Base-by-base conservation (phyloP, 1,140 invertebrate species). In the Trichomalopsis sarcophagae region DNA sequence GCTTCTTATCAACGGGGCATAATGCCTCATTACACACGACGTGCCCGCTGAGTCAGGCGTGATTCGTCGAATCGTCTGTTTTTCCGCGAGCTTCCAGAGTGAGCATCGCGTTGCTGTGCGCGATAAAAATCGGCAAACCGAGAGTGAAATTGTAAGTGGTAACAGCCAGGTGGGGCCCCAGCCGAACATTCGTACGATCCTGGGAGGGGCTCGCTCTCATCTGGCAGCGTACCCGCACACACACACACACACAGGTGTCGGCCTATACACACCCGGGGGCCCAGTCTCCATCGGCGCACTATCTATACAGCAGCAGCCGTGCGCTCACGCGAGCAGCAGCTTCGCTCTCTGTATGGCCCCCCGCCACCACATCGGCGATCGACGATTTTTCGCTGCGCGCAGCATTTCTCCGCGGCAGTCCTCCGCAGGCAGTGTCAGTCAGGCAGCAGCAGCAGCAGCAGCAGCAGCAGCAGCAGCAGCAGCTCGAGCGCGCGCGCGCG, bases 391-490 rank as follows among this genome's bases (percentile, higher is more conserved):
- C 68, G 23, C 68, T 30, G 68, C 68, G 68, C 68, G 68, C 68
- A 62, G 68, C 68, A 71, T 71, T 71, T 71, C 68, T 71, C 68
- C 68, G 27, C 68, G 27, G 27, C 68, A 71, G 68, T 33, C 27
- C 68, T 75, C 36, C 36, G 74, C 71, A 55, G 40, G 55, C 73
- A 84, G 82, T 84, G 82, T 84, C 76, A 78, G 74, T 2, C 33
- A 33, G 33, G 33, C 33, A 33, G 33, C 33, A 33, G 5, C 33
- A 33, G 33, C 33, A 33, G 33, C 33, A 33, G 33, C 33, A 33
- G 33, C 33, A 36, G 5, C 33, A 36, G 33, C 33, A 36, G 33
- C 33, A 36, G 76, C 76, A 79, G 76, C 82, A 77, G 82, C 62
- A 68, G 82, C 74, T 74, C 82, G 82, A n/a, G 82, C 36, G 82